Evolutionary conservation across 2,113 vertebrate genomes (phyloP).

Genomic region (Chaetops frenatus): DNA sequence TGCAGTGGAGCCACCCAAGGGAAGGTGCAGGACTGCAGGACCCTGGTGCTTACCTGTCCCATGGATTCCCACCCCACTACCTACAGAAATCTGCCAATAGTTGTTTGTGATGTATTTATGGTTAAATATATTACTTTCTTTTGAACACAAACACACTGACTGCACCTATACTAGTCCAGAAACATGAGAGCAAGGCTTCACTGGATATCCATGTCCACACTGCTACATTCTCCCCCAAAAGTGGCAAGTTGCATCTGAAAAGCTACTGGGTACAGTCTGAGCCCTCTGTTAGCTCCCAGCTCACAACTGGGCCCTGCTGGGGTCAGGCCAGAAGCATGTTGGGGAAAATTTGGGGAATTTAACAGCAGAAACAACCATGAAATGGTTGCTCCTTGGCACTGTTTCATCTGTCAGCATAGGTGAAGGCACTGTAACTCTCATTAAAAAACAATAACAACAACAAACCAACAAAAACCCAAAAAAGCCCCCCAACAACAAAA

Average conservation of each 20-base stretch:
- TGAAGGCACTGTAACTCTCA: not conserved
- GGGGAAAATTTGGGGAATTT: not conserved
- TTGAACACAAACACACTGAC: not conserved
- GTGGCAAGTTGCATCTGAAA: not conserved
- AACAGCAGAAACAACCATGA: not conserved
- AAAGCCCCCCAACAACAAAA: too few species aligned
- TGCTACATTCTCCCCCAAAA: not conserved
- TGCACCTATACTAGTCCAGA: too few species aligned
- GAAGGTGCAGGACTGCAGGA: not conserved
- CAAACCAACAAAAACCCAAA: not conserved
- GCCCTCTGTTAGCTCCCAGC: not conserved
- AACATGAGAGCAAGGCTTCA: rapidly evolving
- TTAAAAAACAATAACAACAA: not conserved
- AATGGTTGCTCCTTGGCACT: not conserved
- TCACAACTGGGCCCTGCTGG: not conserved
- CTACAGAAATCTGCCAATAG: not conserved
- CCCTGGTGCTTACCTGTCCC: not conserved
- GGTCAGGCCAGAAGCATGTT: not conserved
- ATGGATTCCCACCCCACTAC: not conserved
- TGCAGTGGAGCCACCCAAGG: not conserved
- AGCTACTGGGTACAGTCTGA: not conserved
- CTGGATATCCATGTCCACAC: not conserved
- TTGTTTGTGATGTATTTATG: not conserved
- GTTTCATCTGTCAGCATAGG: not conserved
- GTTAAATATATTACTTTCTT: not conserved